These are phyloP conservation scores for Elgaria multicarinata DNA, from an alignment of 2,113 vertebrate genomes.

Conservation along the genomic window DNA sequence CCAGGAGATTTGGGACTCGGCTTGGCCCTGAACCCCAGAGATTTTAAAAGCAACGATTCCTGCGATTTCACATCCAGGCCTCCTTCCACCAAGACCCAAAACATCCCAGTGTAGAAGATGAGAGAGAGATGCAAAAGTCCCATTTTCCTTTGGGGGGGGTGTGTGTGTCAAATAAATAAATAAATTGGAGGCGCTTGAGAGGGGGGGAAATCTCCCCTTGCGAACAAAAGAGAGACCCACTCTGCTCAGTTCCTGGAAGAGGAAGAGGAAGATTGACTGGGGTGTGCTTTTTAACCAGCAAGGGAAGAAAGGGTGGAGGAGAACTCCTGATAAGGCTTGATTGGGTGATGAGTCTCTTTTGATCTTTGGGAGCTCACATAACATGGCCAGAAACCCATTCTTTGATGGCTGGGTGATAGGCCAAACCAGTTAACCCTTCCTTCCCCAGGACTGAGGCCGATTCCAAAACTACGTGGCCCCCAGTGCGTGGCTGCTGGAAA, in stretches of 20 bases:
- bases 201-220: too few relatives aligned
- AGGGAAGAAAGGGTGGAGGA: not conserved
- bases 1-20: constrained; percentile 62
- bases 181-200: too few relatives aligned
- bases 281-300: too few relatives aligned
- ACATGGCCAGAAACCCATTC: not conserved
- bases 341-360: constrained; percentile 41
- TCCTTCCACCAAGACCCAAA: not conserved
- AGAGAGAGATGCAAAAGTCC: rapidly evolving
- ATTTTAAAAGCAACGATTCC: constrained; percentile 74
- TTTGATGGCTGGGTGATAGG: not conserved
- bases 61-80: not conserved
- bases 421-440: constrained; percentile 59
- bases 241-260: not conserved
- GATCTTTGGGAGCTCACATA: constrained; percentile 27
- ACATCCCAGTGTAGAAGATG: rapidly evolving
- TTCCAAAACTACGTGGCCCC: too few relatives aligned
- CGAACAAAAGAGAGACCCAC: too few relatives aligned
- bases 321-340: not conserved
- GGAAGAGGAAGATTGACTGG: rapidly evolving
- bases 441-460: too few relatives aligned
- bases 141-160: not conserved
- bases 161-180: too few relatives aligned
- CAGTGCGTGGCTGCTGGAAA: too few relatives aligned
- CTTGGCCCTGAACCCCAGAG: constrained; percentile 78